A percentile compares a stretch with the other conserved stretches of the same genome.
Conservation (phyloP, 2,113 vertebrate species). For the Ifrita kowaldi region DNA sequence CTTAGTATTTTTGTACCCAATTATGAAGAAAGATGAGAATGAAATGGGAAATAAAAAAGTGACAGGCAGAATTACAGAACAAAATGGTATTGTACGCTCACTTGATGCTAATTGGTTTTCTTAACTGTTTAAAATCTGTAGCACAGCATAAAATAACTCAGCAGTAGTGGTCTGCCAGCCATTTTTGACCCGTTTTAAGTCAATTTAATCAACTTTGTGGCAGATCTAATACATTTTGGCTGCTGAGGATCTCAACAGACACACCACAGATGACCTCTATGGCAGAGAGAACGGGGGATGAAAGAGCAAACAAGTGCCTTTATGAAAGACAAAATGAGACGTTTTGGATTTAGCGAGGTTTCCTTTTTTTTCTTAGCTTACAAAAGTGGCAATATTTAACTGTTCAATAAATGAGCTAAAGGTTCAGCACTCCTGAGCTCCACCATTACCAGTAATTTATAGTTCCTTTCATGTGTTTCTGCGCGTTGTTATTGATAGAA, state of each 20-base stretch:
- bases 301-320: background rate
- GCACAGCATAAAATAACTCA: background rate
- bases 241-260: background rate
- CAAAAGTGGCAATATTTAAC: background rate
- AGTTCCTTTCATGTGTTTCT: background rate
- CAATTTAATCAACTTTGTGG: background rate
- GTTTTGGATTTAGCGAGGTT: background rate
- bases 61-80: conserved; percentile 22
- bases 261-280: background rate
- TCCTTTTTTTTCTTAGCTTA: background rate
- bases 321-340: background rate
- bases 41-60: conserved; percentile 17
- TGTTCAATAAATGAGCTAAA: background rate
- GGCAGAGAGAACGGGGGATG: background rate
- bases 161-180: background rate
- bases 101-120: conserved; percentile 30
- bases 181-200: background rate
- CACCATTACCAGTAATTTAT: background rate
- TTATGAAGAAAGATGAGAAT: conserved; percentile 46
- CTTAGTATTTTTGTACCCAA: conserved; percentile 14
- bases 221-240: background rate
- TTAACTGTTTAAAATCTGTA: background rate
- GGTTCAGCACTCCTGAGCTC: background rate
- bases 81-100: background rate
- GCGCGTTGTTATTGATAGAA: background rate